These are phyloP conservation scores for Callinectes sapidus DNA, from an alignment of 2,888 invertebrate species.

Conservation along the genomic window DNA sequence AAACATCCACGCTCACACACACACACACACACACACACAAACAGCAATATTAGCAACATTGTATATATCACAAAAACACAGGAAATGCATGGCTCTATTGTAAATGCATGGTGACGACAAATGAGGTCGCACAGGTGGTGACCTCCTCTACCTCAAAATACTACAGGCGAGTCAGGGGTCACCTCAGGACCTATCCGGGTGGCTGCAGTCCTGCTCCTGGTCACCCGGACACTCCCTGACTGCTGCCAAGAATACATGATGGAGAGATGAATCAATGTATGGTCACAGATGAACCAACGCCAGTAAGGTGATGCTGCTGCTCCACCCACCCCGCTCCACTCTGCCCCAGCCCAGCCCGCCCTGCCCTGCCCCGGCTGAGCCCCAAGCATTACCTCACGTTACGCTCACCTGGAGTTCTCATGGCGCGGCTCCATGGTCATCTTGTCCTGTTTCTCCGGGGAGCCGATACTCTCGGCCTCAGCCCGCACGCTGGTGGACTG, in stretches of 20 bases:
- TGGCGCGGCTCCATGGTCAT: constrained; percentile 47
- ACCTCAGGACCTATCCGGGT: not conserved
- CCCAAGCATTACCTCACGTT: not conserved
- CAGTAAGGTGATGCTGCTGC: not conserved
- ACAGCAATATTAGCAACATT: not conserved
- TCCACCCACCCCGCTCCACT: not conserved
- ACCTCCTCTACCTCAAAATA: not conserved
- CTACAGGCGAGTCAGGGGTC: not conserved
- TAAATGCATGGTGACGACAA: not conserved
- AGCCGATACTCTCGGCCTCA: constrained; percentile 70
- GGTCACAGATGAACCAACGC: not conserved
- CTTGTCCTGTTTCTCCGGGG: constrained; percentile 69
- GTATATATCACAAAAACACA: not conserved
- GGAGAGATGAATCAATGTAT: not conserved
- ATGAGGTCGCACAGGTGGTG: not conserved
- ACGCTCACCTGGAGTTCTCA: constrained; percentile 51
- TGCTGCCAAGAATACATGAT: not conserved
- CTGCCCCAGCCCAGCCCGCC: not conserved
- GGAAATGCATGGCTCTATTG: not conserved
- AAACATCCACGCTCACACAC: not conserved
- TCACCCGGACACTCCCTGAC: constrained; percentile 18
- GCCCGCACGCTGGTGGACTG: constrained; percentile 70
- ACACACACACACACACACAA: not conserved
- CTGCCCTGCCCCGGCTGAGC: not conserved
- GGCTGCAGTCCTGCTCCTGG: not conserved